Percentiles rank a stretch among this genome's conserved stretches.
phyloP scores from a whole-genome alignment of 2,797 vertebrate species.

The Rhodeus uyekii region DNA sequence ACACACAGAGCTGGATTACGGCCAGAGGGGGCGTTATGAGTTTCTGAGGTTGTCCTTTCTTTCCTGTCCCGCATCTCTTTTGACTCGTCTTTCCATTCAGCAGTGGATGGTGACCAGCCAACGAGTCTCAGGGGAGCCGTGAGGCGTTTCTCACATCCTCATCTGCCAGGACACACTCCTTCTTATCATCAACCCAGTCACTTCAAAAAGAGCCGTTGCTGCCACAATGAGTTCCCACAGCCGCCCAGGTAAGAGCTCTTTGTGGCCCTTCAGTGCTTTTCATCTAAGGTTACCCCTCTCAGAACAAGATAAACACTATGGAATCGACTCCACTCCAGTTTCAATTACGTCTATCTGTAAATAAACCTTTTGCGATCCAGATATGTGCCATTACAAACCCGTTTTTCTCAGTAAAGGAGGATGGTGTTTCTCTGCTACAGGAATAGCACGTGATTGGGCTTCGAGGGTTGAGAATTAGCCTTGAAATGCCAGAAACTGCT shows the following conservation, averaged over 20 bases:
- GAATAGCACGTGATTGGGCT: conserved; percentile 40
- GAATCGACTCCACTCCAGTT: background rate
- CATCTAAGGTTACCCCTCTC: background rate
- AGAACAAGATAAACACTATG: conserved; percentile 24
- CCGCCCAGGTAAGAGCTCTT: conserved; percentile 70
- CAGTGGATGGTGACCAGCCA: conserved; percentile 64
- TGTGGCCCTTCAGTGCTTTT: background rate
- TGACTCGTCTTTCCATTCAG: conserved; percentile 40
- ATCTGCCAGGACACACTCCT: conserved; percentile 42
- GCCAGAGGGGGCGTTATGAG: conserved; percentile 54
- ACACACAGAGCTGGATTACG: conserved; percentile 34
- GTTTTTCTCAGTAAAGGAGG: conserved; percentile 26
- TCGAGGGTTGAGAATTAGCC: conserved; percentile 40
- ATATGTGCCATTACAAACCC: conserved; percentile 38
- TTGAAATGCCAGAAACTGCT: conserved; percentile 53
- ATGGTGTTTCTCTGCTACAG: conserved; percentile 14
- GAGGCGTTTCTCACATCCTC: conserved; percentile 60
- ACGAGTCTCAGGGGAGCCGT: conserved; percentile 61
- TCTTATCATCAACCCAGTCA: conserved; percentile 21
- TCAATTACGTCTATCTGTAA: conserved; percentile 35
- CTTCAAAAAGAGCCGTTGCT: conserved; percentile 24
- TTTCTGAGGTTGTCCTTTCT: conserved; percentile 44
- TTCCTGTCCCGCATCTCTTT: conserved; percentile 33
- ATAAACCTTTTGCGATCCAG: conserved; percentile 41
- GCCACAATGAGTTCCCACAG: conserved; percentile 73